Conservation (phyloP, 2,797 vertebrate species). For the Tinamus major region DNA sequence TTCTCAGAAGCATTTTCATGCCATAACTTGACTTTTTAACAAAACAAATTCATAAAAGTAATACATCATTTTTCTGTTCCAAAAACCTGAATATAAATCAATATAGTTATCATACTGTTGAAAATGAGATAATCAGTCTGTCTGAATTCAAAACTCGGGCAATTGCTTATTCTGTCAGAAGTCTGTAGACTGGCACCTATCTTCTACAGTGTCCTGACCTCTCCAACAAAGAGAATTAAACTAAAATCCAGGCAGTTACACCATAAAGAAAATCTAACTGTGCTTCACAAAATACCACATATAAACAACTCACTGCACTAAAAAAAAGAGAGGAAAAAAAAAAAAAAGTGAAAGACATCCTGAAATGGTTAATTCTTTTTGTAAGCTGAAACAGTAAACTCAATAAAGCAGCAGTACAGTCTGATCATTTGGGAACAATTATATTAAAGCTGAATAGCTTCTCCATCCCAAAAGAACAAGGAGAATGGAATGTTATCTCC, state of each 20-base stretch:
- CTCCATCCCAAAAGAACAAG: constrained; percentile 2
- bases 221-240: not conserved
- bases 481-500: constrained; percentile 57
- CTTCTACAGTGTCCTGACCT: not conserved
- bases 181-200: not conserved
- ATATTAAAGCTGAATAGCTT: constrained; percentile 43
- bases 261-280: not conserved
- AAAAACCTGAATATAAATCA: not conserved
- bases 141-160: not conserved
- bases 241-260: not conserved
- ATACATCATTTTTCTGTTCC: not conserved
- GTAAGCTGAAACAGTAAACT: constrained; percentile 46
- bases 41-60: not conserved
- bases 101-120: not conserved
- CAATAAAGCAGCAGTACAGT: constrained; percentile 23
- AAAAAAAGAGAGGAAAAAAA: not conserved
- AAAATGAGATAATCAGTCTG: not conserved
- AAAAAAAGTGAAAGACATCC: not conserved
- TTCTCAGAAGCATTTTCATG: not conserved
- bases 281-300: not conserved
- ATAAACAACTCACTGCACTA: not conserved
- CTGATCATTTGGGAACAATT: constrained; percentile 49
- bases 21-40: not conserved
- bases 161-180: not conserved
- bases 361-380: constrained; percentile 49